These are phyloP conservation scores for Hormaphis cornu DNA, from an alignment of 1,140 invertebrate species.

Conservation along the genomic window DNA sequence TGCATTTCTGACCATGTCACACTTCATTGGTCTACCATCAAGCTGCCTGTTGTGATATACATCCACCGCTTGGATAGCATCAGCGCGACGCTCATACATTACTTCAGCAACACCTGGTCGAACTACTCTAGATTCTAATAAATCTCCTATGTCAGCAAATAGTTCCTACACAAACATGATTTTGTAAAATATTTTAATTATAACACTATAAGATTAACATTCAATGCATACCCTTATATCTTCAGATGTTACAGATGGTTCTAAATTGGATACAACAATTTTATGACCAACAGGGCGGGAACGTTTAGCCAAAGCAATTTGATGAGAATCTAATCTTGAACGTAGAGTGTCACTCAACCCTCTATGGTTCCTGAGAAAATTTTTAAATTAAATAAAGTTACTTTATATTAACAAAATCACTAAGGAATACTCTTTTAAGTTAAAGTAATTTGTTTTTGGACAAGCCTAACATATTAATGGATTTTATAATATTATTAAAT, in stretches of 20 bases:
- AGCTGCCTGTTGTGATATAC: slow-evolving; percentile 84
- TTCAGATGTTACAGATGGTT: slow-evolving; percentile 70
- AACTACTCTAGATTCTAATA: slow-evolving; percentile 72
- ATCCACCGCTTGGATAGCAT: slow-evolving; percentile 79
- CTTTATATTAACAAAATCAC: too few species aligned
- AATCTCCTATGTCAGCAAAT: slow-evolving; percentile 81
- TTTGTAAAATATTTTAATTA: neutral
- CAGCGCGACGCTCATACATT: slow-evolving; percentile 71
- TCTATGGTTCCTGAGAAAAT: neutral
- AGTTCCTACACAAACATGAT: slow-evolving; percentile 59
- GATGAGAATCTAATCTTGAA: slow-evolving; percentile 23
- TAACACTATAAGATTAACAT: neutral
- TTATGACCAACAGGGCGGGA: slow-evolving; percentile 50
- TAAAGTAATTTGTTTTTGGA: neutral
- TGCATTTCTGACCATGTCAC: slow-evolving; percentile 54
- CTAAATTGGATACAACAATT: slow-evolving; percentile 79
- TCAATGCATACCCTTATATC: slow-evolving; percentile 64
- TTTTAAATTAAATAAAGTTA: neutral
- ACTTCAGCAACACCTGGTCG: slow-evolving; percentile 80
- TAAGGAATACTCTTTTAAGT: neutral
- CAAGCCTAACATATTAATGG: too few species aligned
- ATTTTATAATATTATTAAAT: too few species aligned
- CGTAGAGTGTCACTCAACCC: slow-evolving; percentile 19
- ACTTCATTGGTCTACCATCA: slow-evolving; percentile 76
- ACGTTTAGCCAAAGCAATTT: neutral